Percentiles rank a stretch among this genome's conserved stretches.
Evolutionary conservation across 2,797 vertebrate species (phyloP).

Genomic region (Gymnocypris eckloni): DNA sequence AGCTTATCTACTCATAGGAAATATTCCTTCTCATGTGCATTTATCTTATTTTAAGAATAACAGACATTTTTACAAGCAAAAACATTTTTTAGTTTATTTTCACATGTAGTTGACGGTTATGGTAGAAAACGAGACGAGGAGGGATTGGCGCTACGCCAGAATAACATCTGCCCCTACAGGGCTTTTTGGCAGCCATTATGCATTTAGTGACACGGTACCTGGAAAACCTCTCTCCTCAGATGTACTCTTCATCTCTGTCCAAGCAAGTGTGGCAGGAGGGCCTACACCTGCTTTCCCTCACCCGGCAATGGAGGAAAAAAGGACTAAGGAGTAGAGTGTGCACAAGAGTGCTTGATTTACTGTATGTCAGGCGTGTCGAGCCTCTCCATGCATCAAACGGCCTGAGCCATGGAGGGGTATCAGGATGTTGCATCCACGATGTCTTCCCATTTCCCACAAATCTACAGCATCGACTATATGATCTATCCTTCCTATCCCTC

Average conservation of each 20-base stretch:
- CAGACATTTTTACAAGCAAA: too few relatives aligned
- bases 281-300: constrained; percentile 50
- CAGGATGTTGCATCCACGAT: constrained; percentile 31
- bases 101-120: neutral
- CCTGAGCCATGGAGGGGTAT: constrained; percentile 43
- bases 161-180: constrained; percentile 37
- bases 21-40: neutral
- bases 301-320: neutral
- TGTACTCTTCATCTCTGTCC: constrained; percentile 45
- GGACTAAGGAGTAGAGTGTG: constrained; percentile 34
- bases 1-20: neutral
- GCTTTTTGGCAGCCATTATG: constrained; percentile 47
- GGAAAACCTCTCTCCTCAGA: constrained; percentile 45
- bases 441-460: constrained; percentile 48
- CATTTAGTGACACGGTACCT: constrained; percentile 33
- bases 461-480: constrained; percentile 27
- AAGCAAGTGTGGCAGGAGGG: constrained; percentile 30
- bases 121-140: neutral
- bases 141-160: neutral
- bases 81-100: neutral
- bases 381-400: constrained; percentile 51
- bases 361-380: constrained; percentile 50
- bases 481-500: constrained; percentile 44
- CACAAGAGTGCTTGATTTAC: constrained; percentile 54
- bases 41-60: neutral